Percentiles rank a stretch among this genome's conserved stretches.
Conservation (phyloP, 2,113 vertebrate species). For the Neodon shergylaensis region DNA sequence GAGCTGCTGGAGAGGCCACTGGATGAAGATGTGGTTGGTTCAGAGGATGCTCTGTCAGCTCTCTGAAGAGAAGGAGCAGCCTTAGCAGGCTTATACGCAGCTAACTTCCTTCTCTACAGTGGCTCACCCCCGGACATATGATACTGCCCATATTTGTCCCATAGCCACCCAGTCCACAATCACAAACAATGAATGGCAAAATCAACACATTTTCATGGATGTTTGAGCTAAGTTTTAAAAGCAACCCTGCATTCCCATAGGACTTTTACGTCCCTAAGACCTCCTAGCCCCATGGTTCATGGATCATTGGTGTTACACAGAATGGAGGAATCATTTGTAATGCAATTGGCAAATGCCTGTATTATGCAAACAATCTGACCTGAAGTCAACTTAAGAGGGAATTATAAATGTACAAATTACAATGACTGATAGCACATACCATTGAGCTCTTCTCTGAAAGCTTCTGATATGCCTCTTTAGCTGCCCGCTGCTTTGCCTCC, state of each 20-base stretch:
- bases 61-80: constrained; percentile 45
- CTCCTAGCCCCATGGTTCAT: no score
- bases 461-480: constrained; percentile 70
- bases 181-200: background rate
- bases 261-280: background rate
- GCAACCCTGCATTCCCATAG: background rate
- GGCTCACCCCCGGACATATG: background rate
- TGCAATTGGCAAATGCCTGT: background rate
- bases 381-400: background rate
- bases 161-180: background rate
- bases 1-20: background rate
- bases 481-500: constrained; percentile 81
- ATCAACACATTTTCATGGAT: background rate
- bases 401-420: background rate
- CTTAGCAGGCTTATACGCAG: background rate
- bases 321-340: background rate
- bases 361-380: background rate
- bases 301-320: background rate
- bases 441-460: fast-evolving
- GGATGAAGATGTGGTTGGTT: fast-evolving
- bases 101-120: background rate
- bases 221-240: background rate
- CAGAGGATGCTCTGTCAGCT: fast-evolving
- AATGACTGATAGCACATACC: constrained; percentile 61
- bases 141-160: background rate